These are phyloP conservation scores for Mesocentrotus franciscanus DNA, from an alignment of 53 echinoderm and acorn worm species.

Conservation along the genomic window DNA sequence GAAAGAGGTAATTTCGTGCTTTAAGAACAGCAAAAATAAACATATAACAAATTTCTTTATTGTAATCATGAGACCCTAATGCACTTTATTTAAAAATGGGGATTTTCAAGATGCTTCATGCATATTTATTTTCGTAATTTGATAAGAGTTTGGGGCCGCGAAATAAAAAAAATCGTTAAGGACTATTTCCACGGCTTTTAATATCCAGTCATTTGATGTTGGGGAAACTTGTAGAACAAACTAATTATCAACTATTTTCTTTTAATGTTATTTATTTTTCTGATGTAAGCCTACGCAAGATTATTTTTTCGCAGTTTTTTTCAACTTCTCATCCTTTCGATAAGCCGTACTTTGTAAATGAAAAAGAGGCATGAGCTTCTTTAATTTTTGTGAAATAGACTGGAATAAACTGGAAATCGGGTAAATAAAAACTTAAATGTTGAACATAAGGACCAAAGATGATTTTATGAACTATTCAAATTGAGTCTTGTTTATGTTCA, in stretches of 20 bases:
- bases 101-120: neutral
- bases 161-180: neutral
- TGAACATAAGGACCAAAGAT: constrained; percentile 35
- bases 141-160: neutral
- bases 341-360: neutral
- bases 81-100: neutral
- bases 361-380: neutral
- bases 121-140: neutral
- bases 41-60: neutral
- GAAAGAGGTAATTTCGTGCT: no score
- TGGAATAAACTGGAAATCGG: neutral
- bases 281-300: neutral
- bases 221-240: neutral
- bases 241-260: neutral
- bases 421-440: neutral
- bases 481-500: neutral
- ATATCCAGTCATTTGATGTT: neutral
- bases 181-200: neutral
- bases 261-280: neutral
- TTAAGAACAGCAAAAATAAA: no score
- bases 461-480: neutral
- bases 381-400: neutral
- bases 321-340: neutral
- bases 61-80: neutral
- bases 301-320: neutral